Base-by-base conservation (phyloP, 2,797 vertebrate genomes). In the Sphenodon punctatus region DNA sequence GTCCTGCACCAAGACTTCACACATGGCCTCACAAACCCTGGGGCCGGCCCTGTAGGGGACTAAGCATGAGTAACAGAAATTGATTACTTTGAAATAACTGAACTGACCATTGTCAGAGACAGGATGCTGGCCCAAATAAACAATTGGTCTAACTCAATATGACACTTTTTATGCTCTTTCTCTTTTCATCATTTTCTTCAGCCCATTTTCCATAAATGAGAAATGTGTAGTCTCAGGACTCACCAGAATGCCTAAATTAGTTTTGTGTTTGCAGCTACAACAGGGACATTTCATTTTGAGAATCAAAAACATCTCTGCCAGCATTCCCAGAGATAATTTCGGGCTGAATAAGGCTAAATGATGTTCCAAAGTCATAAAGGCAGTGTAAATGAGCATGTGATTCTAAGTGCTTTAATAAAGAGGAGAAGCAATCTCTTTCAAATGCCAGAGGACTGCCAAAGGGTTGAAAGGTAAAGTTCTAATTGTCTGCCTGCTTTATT, bases 361-460 rank as follows among this genome's bases (percentile, higher is more conserved):
- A 65, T 41, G 64, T 70, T 66, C 17, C n/a, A 78, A 8, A 7
- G 65, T 13, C 27, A 46, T 68, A 69, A 80, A 88, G 42, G 3
- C 7, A 55, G 4, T 36, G 14, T 45, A 30, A 73, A 34, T 23
- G 8, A 45, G 10, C 36, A 43, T 61, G 58, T 72, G 8, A 14
- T 51, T 73, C 25, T 80, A 82, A 53, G 63, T 64, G 12, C 19
- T 89, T 79, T 74, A 76, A 61, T 69, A 82, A 71, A 80, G 41
- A 66, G 79, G 9, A 7, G 4, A 34, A 76, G 10, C 11, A 66
- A 76, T 76, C 85, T 72, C 45, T 55, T 72, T 10, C 3, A 38
- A 51, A 78, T 64, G 63, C 45, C 60, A 85, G 51, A 78, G 27
- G 51, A 13, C 55, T 80, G 5, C 12, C 22, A 36, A 86, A 61